A percentile compares a stretch with the other conserved stretches of the same genome.
These are phyloP conservation scores for Trinectes maculatus DNA, from an alignment of 2,113 vertebrate species.

Conservation along the genomic window DNA sequence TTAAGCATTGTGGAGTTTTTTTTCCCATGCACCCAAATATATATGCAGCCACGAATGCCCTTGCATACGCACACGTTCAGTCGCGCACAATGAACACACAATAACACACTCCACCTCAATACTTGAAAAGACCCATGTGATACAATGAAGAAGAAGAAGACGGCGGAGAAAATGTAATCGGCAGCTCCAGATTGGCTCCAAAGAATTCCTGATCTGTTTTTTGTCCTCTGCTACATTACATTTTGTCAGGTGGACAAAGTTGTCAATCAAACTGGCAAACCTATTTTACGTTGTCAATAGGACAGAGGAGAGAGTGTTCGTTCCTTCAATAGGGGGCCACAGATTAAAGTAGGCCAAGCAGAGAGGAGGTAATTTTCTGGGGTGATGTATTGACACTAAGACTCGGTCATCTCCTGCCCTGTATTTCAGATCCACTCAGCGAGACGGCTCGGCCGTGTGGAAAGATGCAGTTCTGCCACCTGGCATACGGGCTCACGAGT, in stretches of 20 bases:
- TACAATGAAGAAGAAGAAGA: slow-evolving; percentile 74
- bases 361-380: slow-evolving; percentile 80
- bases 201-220: slow-evolving; percentile 79
- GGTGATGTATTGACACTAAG: slow-evolving; percentile 81
- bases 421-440: slow-evolving; percentile 65
- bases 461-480: slow-evolving; percentile 32
- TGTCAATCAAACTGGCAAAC: slow-evolving; percentile 85
- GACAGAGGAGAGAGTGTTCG: slow-evolving; percentile 74
- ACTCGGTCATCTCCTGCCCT: slow-evolving; percentile 76
- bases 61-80: not conserved
- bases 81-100: slow-evolving; percentile 19
- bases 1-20: slow-evolving; percentile 39
- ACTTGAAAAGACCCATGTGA: slow-evolving; percentile 72
- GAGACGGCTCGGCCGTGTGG: slow-evolving; percentile 35
- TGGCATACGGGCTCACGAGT: not conserved
- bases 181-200: slow-evolving; percentile 77
- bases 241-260: slow-evolving; percentile 84
- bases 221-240: slow-evolving; percentile 75
- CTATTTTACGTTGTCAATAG: slow-evolving; percentile 84
- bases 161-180: slow-evolving; percentile 77
- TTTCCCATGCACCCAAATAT: slow-evolving; percentile 36
- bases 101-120: slow-evolving; percentile 57
- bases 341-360: slow-evolving; percentile 84
- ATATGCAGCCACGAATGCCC: slow-evolving; percentile 7
- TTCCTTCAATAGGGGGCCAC: slow-evolving; percentile 78